Base-by-base conservation (phyloP, 2,888 invertebrate genomes). In the Dendrolimus pini region DNA sequence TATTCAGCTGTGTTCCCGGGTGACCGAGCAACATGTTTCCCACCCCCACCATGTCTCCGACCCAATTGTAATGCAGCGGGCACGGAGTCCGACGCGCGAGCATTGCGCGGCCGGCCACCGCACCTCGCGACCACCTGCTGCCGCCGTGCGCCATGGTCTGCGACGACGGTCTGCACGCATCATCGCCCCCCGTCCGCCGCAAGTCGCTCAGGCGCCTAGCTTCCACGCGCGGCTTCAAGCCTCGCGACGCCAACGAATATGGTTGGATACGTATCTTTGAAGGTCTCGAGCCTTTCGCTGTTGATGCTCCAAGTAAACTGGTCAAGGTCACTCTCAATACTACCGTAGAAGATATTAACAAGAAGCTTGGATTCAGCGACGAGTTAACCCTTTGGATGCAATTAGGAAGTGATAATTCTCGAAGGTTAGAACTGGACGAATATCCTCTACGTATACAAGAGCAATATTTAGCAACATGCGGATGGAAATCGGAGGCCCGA, bases 201-300 rank as follows among this genome's bases (percentile, higher is more conserved):
- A 89, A 91, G 77, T 88, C 91, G 41, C 83, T 91, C 41, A 86
- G 91, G 60, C 83, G 91, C 56, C 86, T 91, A 62, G 89, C 91
- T 9, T 91, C 91, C 60, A 91, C 91, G 10, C 81, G 91, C 65
- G 91, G 91, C 42, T 89, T 91, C 70, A 84, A 82, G 64, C 83
- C 83, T 41, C 80, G 76, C 47, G 58, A 75, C 7, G 60, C 70
- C 13, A 79, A 78, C 68, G 78, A 83, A 47, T 89, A 91, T 65
- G 93, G 93, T 60, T 94, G 93, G 93, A 91, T 93, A 62, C 85
- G 94, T 56, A 91, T 94, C 61, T 93, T 92, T 72, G 93, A 92
- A 62, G 93, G 93, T 60, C 89, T 89, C 42, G 84, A 89, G 65
- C 90, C 88, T 52, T 91, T 85, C 71, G 82, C 85, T 55, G 68